Evolutionary conservation across 2,888 invertebrate genomes (phyloP), one percentile per base, ranked within the genome.

Genomic region (Nasonia oneida): DNA sequence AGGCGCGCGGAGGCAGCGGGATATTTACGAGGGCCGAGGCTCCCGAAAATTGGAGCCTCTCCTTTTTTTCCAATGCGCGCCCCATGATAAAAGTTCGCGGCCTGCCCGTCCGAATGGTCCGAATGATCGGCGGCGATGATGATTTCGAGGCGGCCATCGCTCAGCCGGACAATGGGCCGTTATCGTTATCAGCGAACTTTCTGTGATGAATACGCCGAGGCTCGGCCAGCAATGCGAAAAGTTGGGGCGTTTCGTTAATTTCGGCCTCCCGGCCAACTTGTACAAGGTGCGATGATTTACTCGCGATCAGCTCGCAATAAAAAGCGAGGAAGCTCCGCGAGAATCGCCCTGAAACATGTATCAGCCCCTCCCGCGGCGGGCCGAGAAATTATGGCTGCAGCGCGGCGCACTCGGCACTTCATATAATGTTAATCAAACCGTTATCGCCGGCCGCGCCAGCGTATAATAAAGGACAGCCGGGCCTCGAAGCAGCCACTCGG

Each of bases 351-450:
- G 14, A 37, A 71, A 81, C 74, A 81, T 42, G 10, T 2, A 29
- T 29, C 29, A 29, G 1, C 29, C 29, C 29, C 29, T 29, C 29
- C 29, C 29, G 29, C 29, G 29, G 29, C 29, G 0, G 29, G 2
- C 64, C 50, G 37, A 50, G 37, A 71, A 80, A 23, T 23, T 23
- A 50, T 53, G 53, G n/a, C n/a, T 53, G 42, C 39, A 29, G 10
- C 23, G 64, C 6, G 18, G 42, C 53, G 23, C 23, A 23, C 23
- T 23, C 23, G 23, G 67, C 67, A 83, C 77, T 83, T 83, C 83
- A 83, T 77, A 83, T 77, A 77, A 83, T 83, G 83, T 83, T 83
- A 83, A 76, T 83, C 70, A 83, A 83, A 83, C n/a, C 57, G 70
- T 83, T 83, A 83, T 76, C 71, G 71, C 77, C 83, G 57, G 42